Percentiles rank a stretch among this genome's conserved stretches.
phyloP scores from a whole-genome alignment of 2,797 vertebrate genomes.

The Manis crassicaudata region DNA sequence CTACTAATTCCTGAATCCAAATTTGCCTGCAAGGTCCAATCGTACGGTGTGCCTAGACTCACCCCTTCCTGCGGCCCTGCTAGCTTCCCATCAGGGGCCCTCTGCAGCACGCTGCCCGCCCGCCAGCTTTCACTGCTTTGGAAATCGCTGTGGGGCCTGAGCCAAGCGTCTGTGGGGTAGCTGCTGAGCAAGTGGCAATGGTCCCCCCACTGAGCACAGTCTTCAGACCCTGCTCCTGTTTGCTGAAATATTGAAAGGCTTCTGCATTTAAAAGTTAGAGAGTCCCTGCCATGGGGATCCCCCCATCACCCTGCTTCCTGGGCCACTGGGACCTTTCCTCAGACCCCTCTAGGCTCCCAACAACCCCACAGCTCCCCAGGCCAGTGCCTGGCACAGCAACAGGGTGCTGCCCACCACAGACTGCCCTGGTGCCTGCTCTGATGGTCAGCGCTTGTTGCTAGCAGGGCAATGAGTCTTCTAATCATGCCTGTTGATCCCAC shows the following conservation, averaged over 20 bases:
- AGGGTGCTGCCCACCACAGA: no score
- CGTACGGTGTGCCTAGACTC: fast-evolving
- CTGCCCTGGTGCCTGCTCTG: neutral
- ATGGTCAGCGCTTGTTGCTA: neutral
- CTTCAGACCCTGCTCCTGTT: fast-evolving
- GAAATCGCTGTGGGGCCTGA: neutral
- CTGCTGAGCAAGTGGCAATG: fast-evolving
- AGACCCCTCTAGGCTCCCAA: neutral
- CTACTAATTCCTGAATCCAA: neutral
- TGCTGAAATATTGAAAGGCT: fast-evolving
- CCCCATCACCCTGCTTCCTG: neutral
- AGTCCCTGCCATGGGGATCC: neutral
- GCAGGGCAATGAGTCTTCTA: fast-evolving
- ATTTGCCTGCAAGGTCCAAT: fast-evolving
- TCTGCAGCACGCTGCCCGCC: neutral
- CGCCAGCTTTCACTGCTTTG: neutral
- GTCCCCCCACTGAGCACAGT: fast-evolving
- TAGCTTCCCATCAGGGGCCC: fast-evolving
- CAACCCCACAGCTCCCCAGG: neutral
- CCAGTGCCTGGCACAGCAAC: neutral
- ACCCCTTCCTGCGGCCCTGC: no score
- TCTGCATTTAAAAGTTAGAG: neutral
- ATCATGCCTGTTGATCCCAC: neutral
- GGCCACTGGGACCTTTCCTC: neutral
- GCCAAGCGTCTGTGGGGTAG: fast-evolving